Evolutionary conservation across 2,888 invertebrate genomes (phyloP).

Genomic region (Megamerina dolium): DNA sequence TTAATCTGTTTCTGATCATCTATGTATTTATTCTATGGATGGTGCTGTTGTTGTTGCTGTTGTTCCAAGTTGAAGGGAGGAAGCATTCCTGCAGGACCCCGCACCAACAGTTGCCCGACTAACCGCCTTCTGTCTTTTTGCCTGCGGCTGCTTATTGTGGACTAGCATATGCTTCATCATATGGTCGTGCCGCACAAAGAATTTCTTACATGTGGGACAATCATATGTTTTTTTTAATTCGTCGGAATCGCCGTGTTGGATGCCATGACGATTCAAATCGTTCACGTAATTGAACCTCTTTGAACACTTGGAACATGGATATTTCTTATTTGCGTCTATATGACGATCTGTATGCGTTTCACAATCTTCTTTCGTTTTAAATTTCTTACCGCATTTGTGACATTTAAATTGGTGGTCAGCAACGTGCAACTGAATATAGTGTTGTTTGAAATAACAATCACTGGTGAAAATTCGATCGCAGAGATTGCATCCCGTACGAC

Average conservation of each 20-base stretch:
- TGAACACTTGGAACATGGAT: constrained; percentile 77
- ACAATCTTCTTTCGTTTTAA: constrained; percentile 64
- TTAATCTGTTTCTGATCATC: too few species aligned
- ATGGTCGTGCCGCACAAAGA: neutral
- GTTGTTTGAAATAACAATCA: constrained; percentile 82
- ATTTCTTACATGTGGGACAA: constrained; percentile 74
- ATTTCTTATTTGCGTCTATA: constrained; percentile 70
- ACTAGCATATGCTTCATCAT: neutral
- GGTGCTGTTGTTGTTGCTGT: too few species aligned
- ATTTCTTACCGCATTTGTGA: constrained; percentile 78
- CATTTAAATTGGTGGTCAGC: constrained; percentile 84
- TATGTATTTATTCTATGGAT: too few species aligned
- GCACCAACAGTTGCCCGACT: too few species aligned
- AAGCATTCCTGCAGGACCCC: too few species aligned
- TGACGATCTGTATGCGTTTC: constrained; percentile 72
- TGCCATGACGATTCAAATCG: constrained; percentile 79
- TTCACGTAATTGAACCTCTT: constrained; percentile 90
- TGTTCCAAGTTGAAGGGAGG: too few species aligned
- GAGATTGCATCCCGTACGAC: constrained; percentile 62
- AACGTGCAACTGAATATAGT: constrained; percentile 82
- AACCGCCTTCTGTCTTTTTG: too few species aligned
- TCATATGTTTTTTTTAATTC: constrained; percentile 77
- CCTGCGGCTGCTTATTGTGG: neutral
- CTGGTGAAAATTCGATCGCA: constrained; percentile 82
- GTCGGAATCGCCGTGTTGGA: constrained; percentile 74